A percentile compares a stretch with the other conserved stretches of the same genome.
Conservation (phyloP, 2,113 vertebrate species). For the Anarhynchus alexandrinus region DNA sequence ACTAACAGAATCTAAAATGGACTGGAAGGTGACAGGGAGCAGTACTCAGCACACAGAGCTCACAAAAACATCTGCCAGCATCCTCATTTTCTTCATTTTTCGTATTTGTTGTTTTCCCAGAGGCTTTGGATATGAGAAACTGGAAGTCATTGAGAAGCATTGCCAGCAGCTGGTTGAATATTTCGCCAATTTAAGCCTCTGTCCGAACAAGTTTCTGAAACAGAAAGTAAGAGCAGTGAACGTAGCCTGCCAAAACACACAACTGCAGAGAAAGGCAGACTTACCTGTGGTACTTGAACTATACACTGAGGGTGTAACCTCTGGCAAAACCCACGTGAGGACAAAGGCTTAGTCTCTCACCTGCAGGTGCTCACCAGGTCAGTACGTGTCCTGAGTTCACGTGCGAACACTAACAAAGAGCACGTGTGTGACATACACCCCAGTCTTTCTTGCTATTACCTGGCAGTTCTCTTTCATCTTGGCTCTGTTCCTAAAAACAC, state of each 20-base stretch:
- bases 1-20: not conserved
- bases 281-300: fast-evolving
- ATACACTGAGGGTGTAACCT: fast-evolving
- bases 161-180: not conserved
- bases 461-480: not conserved
- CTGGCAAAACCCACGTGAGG: not conserved
- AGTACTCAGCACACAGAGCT: not conserved
- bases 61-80: not conserved
- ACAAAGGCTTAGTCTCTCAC: not conserved
- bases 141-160: not conserved
- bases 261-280: not conserved
- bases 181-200: not conserved
- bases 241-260: fast-evolving
- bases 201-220: not conserved
- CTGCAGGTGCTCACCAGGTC: not conserved
- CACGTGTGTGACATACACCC: fast-evolving
- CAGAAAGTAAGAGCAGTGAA: not conserved
- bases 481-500: not conserved
- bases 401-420: not conserved
- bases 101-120: not conserved
- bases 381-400: fast-evolving
- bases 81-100: not conserved
- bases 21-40: not conserved
- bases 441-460: not conserved
- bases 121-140: not conserved